Conservation (phyloP, 2,888 invertebrate genomes). For the Melikaiella ostensackeni region DNA sequence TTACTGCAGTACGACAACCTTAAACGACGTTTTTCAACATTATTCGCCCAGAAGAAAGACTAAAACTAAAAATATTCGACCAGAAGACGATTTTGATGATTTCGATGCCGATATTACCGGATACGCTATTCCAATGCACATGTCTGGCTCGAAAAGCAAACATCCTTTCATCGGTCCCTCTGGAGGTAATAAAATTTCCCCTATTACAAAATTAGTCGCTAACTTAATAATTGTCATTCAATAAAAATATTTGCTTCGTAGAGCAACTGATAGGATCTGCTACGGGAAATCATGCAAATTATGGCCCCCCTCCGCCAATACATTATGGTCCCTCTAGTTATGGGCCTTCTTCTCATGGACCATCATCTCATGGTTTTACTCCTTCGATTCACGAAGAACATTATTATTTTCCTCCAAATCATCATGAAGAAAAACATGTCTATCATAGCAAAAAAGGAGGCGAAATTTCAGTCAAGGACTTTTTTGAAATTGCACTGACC, state of each 20-base stretch:
- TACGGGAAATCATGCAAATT: slow-evolving; percentile 65
- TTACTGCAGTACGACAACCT: slow-evolving; percentile 81
- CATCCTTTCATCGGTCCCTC: slow-evolving; percentile 55
- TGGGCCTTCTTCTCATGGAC: slow-evolving; percentile 56
- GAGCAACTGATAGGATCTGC: slow-evolving; percentile 63
- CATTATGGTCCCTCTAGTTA: slow-evolving; percentile 52
- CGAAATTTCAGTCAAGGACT: slow-evolving; percentile 84
- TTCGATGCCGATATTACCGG: slow-evolving; percentile 82
- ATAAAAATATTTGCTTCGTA: slow-evolving; percentile 38
- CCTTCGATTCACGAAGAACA: slow-evolving; percentile 71
- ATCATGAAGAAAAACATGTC: slow-evolving; percentile 68
- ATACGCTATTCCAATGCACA: slow-evolving; percentile 75
- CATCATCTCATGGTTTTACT: slow-evolving; percentile 55
- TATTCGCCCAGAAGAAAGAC: slow-evolving; percentile 77
- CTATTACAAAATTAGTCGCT: slow-evolving; percentile 26
- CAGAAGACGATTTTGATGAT: slow-evolving; percentile 78
- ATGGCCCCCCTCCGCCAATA: slow-evolving; percentile 48
- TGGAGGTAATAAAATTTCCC: slow-evolving; percentile 19
- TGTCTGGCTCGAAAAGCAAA: slow-evolving; percentile 68
- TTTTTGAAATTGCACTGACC: slow-evolving; percentile 89
- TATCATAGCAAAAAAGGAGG: slow-evolving; percentile 75
- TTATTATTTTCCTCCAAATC: slow-evolving; percentile 57
- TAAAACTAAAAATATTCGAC: slow-evolving; percentile 64
- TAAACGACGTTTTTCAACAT: slow-evolving; percentile 85
- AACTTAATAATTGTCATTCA: neutral